Evolutionary conservation across 2,797 vertebrate species (phyloP).

Genomic region (Sciurus vulgaris): DNA sequence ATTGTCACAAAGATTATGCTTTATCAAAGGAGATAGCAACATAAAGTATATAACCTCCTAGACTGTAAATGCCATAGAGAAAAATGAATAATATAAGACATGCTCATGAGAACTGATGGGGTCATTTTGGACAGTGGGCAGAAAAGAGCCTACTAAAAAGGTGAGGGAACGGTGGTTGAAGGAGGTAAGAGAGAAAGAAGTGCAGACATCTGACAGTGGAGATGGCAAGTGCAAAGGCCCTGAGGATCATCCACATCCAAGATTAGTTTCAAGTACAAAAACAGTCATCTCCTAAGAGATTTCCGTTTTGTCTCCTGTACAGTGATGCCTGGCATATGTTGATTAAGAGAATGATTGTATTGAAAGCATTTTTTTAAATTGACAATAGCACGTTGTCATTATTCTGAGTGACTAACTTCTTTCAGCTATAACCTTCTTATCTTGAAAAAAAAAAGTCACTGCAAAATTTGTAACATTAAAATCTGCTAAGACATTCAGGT

Average conservation of each 20-base stretch:
- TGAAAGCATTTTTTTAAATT: not conserved
- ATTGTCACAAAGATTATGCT: not conserved
- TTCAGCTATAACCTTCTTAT: not conserved
- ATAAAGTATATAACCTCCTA: not conserved
- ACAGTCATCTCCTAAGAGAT: not conserved
- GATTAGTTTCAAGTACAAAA: not conserved
- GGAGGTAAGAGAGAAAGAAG: not conserved
- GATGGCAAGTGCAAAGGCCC: not conserved
- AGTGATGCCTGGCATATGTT: not conserved
- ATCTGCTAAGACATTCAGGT: not conserved
- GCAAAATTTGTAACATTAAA: slow-evolving; percentile 38
- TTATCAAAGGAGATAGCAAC: not conserved
- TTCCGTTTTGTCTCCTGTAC: not conserved
- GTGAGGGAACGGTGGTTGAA: not conserved
- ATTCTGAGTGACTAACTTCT: slow-evolving; percentile 9
- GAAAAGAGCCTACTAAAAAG: not conserved
- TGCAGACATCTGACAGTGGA: not conserved
- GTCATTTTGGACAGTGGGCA: not conserved
- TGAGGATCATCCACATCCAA: not conserved
- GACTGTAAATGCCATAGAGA: not conserved
- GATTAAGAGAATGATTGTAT: slow-evolving; percentile 15
- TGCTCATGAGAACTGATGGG: not conserved
- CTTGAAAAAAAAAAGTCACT: not conserved
- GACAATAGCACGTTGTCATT: not conserved
- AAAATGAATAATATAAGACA: not conserved